phyloP scores from a whole-genome alignment of 2,888 invertebrate species.

The Cepaea hortensis region DNA sequence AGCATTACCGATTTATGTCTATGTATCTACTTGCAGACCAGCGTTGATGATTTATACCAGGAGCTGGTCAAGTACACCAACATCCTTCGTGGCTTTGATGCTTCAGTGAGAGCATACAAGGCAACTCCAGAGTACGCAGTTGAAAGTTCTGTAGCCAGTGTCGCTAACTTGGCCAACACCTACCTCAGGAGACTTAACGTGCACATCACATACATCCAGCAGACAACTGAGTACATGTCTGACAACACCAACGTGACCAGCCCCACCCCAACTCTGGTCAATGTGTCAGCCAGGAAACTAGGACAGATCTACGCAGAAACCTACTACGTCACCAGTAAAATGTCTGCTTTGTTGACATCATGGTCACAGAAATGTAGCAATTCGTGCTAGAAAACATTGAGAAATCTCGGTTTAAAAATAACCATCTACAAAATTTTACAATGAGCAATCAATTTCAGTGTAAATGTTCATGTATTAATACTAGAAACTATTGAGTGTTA shows the following conservation, averaged over 20 bases:
- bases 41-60: not conserved
- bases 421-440: too few species aligned
- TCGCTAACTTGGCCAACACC: not conserved
- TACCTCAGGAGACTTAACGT: not conserved
- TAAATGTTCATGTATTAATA: too few species aligned
- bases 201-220: not conserved
- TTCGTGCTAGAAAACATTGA: not conserved
- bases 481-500: too few species aligned
- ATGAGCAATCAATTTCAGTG: too few species aligned
- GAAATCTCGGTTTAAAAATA: too few species aligned
- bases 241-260: not conserved
- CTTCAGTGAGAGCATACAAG: not conserved
- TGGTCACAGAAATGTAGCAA: not conserved
- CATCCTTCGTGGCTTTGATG: not conserved
- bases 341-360: not conserved
- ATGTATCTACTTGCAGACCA: not conserved
- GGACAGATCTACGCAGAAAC: not conserved
- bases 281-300: not conserved
- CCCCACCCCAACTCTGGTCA: not conserved
- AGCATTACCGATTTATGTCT: too few species aligned
- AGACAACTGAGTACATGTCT: not conserved
- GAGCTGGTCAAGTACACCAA: not conserved
- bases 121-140: not conserved
- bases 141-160: not conserved
- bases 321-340: not conserved